Base-by-base conservation (phyloP, 1,140 invertebrate genomes). In the Patella vulgata region DNA sequence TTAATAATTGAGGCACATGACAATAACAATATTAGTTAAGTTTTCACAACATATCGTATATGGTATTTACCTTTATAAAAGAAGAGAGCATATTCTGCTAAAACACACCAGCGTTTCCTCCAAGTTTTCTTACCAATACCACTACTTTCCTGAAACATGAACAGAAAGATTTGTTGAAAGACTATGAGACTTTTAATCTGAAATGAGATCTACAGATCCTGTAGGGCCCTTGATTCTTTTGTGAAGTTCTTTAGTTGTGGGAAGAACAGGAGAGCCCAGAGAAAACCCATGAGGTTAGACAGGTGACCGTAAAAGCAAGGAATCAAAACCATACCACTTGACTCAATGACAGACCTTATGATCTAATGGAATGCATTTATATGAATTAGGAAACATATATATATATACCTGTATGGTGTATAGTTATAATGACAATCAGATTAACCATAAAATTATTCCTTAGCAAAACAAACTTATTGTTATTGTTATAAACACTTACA, bases 41-140 rank as follows among this genome's bases (percentile, higher is more conserved):
- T n/a, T n/a, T n/a, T n/a, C n/a, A n/a, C 48, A 19, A 3, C 27
- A 3, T 25, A 23, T 9, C 17, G 8, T 0, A 25, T 28, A 17
- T 25, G 8, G 30, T 5, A 8, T 86, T 87, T 83, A 94, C 93
- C 93, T 89, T 96, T 96, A 82, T 97, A 97, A 80, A 96, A 95
- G 85, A 95, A 97, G 50, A 97, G 88, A 79, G 94, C 95, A 83
- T 94, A 97, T 80, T 97, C 94, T 5, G 93, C 92, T 25, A 97
- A 85, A 27, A 97, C 95, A 86, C 95, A 97, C 95, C 94, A 97
- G 40, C 95, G 87, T 81, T 93, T 94, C 82, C 95, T 93, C 95
- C 95, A 97, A 21, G 94, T 88, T 88, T 95, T 96, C 3, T 36
- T 36, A 23, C 56, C 50, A 17, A 97, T 85, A 11, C 68, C 71